A percentile compares a stretch with the other conserved stretches of the same genome.
Evolutionary conservation across 2,888 invertebrate species (phyloP).

Genomic region (Chrysotoxum bicinctum): DNA sequence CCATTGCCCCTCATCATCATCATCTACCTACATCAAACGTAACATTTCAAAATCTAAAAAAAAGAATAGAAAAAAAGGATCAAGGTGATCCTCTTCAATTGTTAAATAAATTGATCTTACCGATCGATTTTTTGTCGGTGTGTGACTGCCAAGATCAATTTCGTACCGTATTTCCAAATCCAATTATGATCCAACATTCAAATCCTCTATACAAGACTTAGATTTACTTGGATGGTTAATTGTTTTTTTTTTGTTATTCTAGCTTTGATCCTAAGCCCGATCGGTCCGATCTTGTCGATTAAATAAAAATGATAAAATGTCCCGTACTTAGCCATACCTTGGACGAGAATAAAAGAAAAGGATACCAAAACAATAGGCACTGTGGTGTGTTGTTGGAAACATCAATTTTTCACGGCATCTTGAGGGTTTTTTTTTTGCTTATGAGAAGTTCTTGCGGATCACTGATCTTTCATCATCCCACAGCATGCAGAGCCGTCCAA

Average conservation of each 20-base stretch:
- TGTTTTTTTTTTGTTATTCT: conserved; percentile 37
- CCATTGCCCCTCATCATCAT: conserved; percentile 55
- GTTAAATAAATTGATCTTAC: conserved; percentile 32
- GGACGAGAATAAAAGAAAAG: conserved; percentile 10
- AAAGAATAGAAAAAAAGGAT: conserved; percentile 52
- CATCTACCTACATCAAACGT: conserved; percentile 19
- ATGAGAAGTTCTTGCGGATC: conserved; percentile 32
- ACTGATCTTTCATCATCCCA: conserved; percentile 33
- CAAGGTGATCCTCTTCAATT: conserved; percentile 43
- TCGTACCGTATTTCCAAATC: conserved; percentile 64
- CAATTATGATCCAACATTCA: conserved; percentile 60
- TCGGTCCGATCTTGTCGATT: conserved; percentile 33
- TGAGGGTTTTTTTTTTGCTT: conserved; percentile 12
- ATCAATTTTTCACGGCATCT: conserved; percentile 65
- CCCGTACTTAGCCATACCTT: not conserved
- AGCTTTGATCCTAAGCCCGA: conserved; percentile 44
- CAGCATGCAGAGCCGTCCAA: conserved; percentile 7
- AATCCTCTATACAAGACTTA: conserved; percentile 21
- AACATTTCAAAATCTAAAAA: conserved; percentile 29
- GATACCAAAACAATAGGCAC: conserved; percentile 37
- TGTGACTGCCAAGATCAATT: conserved; percentile 60
- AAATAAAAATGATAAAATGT: conserved; percentile 17
- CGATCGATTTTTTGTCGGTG: conserved; percentile 15
- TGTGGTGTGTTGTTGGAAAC: conserved; percentile 47
- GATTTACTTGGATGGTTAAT: conserved; percentile 64